Evolutionary conservation across 2,113 vertebrate genomes (phyloP).

Genomic region (Grammomys surdaster): DNA sequence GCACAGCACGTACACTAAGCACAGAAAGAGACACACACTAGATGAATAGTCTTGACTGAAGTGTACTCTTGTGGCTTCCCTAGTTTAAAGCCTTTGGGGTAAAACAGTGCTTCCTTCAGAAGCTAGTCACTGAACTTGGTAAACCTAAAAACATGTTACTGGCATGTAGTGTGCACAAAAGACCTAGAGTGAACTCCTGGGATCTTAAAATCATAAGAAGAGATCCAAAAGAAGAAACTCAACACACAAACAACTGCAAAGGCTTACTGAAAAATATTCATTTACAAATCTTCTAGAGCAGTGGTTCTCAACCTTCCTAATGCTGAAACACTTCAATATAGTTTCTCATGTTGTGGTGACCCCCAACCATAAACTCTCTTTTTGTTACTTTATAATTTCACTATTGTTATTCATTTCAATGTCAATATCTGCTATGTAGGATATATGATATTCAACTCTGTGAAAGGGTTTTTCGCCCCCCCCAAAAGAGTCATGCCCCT

Average conservation of each 20-base stretch:
- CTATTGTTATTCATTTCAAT: neutral
- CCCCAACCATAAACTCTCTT: neutral
- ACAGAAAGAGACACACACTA: neutral
- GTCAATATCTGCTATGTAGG: neutral
- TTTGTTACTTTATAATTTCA: neutral
- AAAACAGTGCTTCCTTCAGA: conserved; percentile 31
- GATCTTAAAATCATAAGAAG: conserved; percentile 14
- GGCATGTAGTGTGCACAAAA: neutral
- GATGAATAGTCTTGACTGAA: conserved; percentile 11
- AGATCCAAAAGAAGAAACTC: neutral
- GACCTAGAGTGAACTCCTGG: neutral
- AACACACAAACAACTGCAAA: neutral
- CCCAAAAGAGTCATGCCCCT: neutral
- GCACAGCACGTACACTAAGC: neutral
- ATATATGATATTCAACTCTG: neutral
- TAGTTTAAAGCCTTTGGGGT: conserved; percentile 13
- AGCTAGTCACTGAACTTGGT: neutral
- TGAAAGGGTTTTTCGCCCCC: neutral
- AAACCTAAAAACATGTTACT: neutral
- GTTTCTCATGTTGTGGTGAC: neutral
- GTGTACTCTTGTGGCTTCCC: neutral
- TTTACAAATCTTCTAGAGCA: neutral
- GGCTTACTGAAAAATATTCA: conserved; percentile 8
- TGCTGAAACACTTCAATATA: neutral
- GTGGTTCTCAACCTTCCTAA: neutral